Base-by-base conservation (phyloP, 2,888 invertebrate genomes). In the Noctua janthe region DNA sequence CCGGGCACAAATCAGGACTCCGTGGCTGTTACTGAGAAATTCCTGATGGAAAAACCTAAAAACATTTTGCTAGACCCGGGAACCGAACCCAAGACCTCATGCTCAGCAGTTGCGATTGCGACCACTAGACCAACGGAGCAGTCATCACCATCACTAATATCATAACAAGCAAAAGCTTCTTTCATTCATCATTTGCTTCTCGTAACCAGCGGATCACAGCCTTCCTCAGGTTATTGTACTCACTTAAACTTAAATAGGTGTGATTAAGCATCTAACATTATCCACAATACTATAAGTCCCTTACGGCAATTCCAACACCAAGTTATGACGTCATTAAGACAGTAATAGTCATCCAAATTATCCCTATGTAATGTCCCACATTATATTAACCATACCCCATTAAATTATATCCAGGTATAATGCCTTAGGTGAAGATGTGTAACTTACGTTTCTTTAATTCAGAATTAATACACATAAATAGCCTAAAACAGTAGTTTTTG, bases 311-410 rank as follows among this genome's bases (percentile, higher is more conserved):
- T 54, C 39, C 69, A 79, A 59, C 23, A 74, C 54, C 47, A 66
- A 76, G 17, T 83, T 80, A 86, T 73, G 87, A 86, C 51, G 54
- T 76, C 81, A 85, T 85, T 85, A 78, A 75, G 69, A 59, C 56
- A 51, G 62, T 86, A 70, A 83, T 62, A 62, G 70, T 78, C 70
- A 73, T 47, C 72, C 83, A 77, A 77, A 76, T 83, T 77, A 85
- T 86, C 72, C 75, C 11, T n/a, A 23, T 76, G 29, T 80, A 80
- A 86, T 69, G 39, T 73, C 20, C 23, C 17, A 67, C 39, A 80
- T 77, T 71, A 77, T 77, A 67, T 51, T 73, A 73, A 77, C 29
- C 70, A 47, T 77, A 75, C 74, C 76, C 49, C 29, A 70, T 67
- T 74, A 59, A 86, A 69, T 70, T 82, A 74, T 51, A 74, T 71